These are phyloP conservation scores for Cliona cf. orientalis DNA, from an alignment of 37 sponge, comb jelly and placozoan genomes.

Conservation along the genomic window DNA sequence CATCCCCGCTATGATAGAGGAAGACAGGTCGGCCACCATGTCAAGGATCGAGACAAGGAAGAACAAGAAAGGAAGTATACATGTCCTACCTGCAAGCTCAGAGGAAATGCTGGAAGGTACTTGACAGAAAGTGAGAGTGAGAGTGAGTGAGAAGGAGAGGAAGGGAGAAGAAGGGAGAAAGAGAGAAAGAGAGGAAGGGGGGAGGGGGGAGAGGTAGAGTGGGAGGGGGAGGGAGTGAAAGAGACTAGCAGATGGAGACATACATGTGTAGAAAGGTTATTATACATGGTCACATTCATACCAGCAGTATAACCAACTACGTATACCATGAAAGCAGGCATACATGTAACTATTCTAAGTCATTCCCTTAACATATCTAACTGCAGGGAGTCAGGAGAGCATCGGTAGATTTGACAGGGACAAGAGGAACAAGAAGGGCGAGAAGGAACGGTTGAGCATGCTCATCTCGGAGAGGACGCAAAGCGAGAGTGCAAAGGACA, in stretches of 20 bases:
- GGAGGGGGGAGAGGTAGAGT: too few relatives aligned
- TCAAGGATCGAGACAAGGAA: slow-evolving; percentile 32
- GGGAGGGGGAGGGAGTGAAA: too few relatives aligned
- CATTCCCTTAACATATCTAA: not conserved
- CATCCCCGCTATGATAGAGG: not conserved
- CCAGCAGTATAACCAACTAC: too few relatives aligned
- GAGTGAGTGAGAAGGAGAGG: not conserved
- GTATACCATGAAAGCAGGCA: not conserved
- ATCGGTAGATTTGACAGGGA: slow-evolving; percentile 17
- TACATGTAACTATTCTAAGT: not conserved
- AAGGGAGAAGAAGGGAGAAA: too few relatives aligned
- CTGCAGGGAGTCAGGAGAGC: slow-evolving; percentile 41
- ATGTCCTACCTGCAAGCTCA: slow-evolving; percentile 1
- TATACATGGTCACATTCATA: too few relatives aligned
- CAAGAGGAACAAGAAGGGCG: slow-evolving; percentile 27
- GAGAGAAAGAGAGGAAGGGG: too few relatives aligned
- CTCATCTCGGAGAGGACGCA: slow-evolving; percentile 23
- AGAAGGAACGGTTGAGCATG: slow-evolving; percentile 45
- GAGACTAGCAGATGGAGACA: too few relatives aligned
- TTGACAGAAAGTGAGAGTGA: not conserved
- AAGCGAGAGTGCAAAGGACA: slow-evolving; percentile 16
- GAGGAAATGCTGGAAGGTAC: slow-evolving; percentile 40
- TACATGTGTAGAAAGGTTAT: too few relatives aligned
- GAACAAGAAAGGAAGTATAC: slow-evolving; percentile 14
- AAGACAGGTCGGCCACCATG: slow-evolving; percentile 36